Conservation (phyloP, 2,113 vertebrate genomes). For the Nannospalax galili region DNA sequence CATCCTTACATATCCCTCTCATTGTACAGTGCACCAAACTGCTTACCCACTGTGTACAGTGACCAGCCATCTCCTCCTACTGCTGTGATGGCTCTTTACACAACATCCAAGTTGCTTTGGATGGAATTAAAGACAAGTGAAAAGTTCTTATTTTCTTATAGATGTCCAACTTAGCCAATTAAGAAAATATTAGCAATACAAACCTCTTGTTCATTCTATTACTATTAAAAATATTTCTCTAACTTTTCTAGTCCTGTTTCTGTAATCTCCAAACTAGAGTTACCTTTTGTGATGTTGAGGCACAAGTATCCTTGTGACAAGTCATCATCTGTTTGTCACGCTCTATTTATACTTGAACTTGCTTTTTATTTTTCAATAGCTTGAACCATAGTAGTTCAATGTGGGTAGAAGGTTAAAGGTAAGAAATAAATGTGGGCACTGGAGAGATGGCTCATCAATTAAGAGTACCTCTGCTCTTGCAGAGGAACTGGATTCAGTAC, state of each 20-base stretch:
- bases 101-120: background rate
- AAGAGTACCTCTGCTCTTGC: background rate
- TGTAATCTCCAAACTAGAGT: background rate
- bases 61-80: background rate
- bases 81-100: background rate
- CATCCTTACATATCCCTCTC: background rate
- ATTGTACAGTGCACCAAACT: background rate
- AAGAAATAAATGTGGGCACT: conserved; percentile 33
- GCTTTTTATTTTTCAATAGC: conserved; percentile 77
- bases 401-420: conserved; percentile 50
- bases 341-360: conserved; percentile 72
- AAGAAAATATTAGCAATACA: background rate
- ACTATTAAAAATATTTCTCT: conserved; percentile 31
- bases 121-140: background rate
- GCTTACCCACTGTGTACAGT: background rate
- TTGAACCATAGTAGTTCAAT: conserved; percentile 68
- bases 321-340: conserved; percentile 51
- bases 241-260: conserved; percentile 71
- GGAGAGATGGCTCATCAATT: background rate
- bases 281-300: conserved; percentile 63
- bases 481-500: background rate
- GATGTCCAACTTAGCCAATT: background rate
- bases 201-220: conserved; percentile 26
- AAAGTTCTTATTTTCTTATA: background rate
- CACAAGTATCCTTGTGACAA: conserved; percentile 67